phyloP scores from a whole-genome alignment of 2,113 vertebrate species.

The Todiramphus saurophagus region DNA sequence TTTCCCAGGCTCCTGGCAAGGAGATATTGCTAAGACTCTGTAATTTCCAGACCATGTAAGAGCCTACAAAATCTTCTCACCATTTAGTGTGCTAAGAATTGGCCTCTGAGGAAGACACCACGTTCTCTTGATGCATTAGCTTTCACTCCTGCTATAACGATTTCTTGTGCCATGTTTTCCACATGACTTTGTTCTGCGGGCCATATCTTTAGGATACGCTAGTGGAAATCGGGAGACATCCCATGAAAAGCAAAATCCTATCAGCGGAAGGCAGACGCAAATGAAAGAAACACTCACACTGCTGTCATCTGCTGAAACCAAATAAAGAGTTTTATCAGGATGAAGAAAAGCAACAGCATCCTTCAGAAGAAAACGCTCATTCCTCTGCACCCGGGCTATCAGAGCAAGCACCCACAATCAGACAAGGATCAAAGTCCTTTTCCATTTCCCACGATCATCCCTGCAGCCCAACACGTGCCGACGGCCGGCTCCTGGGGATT shows the following conservation, averaged over 20 bases:
- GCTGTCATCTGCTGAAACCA: neutral
- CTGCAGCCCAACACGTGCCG: neutral
- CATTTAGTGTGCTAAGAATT: neutral
- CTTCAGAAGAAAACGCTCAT: neutral
- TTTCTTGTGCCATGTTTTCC: neutral
- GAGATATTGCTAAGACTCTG: neutral
- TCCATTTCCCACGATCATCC: neutral
- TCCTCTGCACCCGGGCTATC: neutral
- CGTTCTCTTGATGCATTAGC: neutral
- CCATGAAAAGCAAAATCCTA: neutral
- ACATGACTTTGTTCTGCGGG: neutral
- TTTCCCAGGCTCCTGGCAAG: neutral
- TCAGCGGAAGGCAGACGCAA: neutral
- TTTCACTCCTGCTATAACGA: neutral
- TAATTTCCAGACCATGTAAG: neutral
- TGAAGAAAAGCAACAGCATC: neutral
- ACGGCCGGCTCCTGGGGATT: rapidly evolving
- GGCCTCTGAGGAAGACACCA: neutral
- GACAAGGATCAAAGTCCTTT: neutral
- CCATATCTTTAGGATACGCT: neutral
- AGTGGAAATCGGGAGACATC: neutral
- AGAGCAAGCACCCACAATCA: rapidly evolving
- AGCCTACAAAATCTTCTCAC: neutral
- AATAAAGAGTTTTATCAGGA: neutral
- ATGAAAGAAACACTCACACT: neutral